These are phyloP conservation scores for Gadopsis marmoratus DNA, from an alignment of 2,797 vertebrate genomes.

Conservation along the genomic window DNA sequence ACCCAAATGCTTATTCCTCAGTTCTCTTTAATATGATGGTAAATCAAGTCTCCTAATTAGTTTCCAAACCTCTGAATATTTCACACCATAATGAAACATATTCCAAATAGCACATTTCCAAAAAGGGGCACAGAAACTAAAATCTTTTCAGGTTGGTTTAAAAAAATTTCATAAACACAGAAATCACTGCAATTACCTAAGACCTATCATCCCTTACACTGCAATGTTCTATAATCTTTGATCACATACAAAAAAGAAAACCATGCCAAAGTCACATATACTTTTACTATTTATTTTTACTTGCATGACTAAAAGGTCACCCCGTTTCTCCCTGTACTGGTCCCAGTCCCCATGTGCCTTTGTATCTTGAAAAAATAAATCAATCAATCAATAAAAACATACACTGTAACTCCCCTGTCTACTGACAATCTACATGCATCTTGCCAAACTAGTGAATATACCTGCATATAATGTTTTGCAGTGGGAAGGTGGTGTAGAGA, in stretches of 20 bases:
- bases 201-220: conserved; percentile 2
- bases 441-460: neutral
- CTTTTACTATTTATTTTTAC: neutral
- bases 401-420: neutral
- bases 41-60: conserved; percentile 41
- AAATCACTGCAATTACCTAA: conserved; percentile 30
- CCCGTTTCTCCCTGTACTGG: neutral
- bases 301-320: conserved; percentile 42
- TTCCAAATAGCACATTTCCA: conserved; percentile 29
- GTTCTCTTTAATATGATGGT: conserved; percentile 24
- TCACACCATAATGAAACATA: conserved; percentile 32
- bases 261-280: conserved; percentile 26
- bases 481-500: conserved; percentile 8
- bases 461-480: conserved; percentile 1
- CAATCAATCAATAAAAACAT: neutral
- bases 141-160: conserved; percentile 16
- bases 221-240: conserved; percentile 38
- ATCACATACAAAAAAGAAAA: conserved; percentile 45
- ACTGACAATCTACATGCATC: neutral
- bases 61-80: conserved; percentile 43
- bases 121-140: neutral
- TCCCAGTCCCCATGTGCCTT: neutral
- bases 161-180: conserved; percentile 16
- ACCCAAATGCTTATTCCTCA: conserved; percentile 47
- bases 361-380: too few relatives aligned